phyloP scores from a whole-genome alignment of 2,113 vertebrate species.

The Ptilonorhynchus violaceus region DNA sequence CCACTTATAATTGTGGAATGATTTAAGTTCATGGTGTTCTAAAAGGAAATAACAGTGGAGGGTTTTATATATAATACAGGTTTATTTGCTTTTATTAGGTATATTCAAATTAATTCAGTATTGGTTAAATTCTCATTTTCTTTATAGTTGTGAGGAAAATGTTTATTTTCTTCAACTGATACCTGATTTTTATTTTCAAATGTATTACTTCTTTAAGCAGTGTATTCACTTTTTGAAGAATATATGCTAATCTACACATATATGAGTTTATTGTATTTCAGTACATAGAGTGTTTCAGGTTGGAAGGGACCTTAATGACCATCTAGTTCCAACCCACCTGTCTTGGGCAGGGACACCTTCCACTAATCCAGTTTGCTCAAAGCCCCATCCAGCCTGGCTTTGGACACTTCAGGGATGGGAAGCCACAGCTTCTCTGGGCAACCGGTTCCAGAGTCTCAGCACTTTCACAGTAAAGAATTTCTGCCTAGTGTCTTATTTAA shows the following conservation, averaged over 20 bases:
- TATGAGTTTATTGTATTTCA: neutral
- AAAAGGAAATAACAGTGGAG: neutral
- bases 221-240: neutral
- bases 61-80: fast-evolving
- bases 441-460: neutral
- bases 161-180: neutral
- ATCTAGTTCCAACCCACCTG: neutral
- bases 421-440: neutral
- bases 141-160: neutral
- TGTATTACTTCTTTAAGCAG: neutral
- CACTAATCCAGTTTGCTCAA: neutral
- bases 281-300: neutral
- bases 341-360: neutral
- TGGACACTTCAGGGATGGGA: neutral
- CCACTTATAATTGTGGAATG: neutral
- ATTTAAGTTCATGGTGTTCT: neutral
- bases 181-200: neutral
- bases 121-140: neutral
- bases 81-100: neutral
- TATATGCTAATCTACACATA: neutral
- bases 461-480: neutral
- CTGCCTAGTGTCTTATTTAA: neutral
- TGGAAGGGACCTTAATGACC: neutral
- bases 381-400: neutral
- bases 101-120: neutral